Conservation (phyloP, 2,113 vertebrate genomes). For the Strix uralensis region DNA sequence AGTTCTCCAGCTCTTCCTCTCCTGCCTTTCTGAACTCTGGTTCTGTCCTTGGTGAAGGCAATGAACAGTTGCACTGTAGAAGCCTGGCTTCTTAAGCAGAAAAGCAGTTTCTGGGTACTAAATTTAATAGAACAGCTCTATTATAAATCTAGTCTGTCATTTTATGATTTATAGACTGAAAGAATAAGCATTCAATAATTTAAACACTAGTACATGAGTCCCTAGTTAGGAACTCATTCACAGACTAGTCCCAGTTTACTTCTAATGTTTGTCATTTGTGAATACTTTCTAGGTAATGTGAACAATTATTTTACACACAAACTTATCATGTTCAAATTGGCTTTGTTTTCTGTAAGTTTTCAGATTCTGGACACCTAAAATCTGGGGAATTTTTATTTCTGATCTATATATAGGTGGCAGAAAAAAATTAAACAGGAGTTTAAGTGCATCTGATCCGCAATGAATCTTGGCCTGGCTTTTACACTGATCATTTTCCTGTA, state of each 20-base stretch:
- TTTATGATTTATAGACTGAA: not conserved
- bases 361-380: not conserved
- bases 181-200: not conserved
- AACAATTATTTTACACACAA: not conserved
- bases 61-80: not conserved
- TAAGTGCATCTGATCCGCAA: not conserved
- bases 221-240: not conserved
- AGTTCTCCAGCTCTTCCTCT: not conserved
- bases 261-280: not conserved
- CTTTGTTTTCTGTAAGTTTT: not conserved
- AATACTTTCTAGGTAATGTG: not conserved
- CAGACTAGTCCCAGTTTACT: not conserved
- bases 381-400: not conserved
- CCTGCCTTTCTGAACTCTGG: not conserved
- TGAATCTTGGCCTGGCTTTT: not conserved
- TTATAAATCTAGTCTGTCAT: not conserved
- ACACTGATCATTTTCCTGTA: not conserved
- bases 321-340: not conserved
- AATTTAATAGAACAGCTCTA: not conserved
- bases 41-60: not conserved
- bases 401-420: not conserved
- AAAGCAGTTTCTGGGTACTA: not conserved
- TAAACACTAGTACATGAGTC: not conserved
- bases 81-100: rapidly evolving
- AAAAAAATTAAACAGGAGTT: not conserved